Evolutionary conservation across 2,797 vertebrate genomes (phyloP).

Genomic region (Eurystomus glaucurus): DNA sequence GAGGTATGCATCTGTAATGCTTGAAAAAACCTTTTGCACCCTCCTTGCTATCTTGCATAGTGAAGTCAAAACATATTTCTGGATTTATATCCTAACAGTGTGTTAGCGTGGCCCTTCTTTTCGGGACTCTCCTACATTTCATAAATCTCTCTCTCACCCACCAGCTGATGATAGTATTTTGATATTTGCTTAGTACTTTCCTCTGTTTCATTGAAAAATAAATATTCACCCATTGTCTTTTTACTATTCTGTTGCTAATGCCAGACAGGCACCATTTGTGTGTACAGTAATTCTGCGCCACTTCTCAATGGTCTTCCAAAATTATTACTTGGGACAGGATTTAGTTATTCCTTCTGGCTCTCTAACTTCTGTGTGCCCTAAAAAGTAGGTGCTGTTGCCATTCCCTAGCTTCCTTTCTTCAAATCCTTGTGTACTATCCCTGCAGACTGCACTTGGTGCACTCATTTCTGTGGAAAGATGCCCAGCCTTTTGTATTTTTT

Average conservation of each 20-base stretch:
- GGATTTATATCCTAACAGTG: neutral
- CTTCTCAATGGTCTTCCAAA: neutral
- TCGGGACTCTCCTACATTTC: neutral
- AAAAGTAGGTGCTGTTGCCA: neutral
- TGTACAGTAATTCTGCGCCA: neutral
- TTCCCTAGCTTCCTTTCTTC: neutral
- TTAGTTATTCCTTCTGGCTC: neutral
- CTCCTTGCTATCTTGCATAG: neutral
- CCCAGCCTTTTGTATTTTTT: neutral
- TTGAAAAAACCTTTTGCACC: neutral
- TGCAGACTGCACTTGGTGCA: accelerated
- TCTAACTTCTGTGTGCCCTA: neutral
- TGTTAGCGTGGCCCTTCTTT: neutral
- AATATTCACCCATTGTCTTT: neutral
- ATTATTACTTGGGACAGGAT: neutral
- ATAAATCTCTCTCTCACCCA: neutral
- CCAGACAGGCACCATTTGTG: neutral
- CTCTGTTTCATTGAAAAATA: neutral
- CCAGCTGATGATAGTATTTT: neutral
- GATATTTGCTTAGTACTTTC: neutral
- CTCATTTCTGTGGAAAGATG: neutral
- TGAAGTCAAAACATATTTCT: neutral
- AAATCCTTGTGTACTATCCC: neutral
- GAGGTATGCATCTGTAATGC: neutral
- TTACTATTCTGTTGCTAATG: neutral